phyloP scores from a whole-genome alignment of 2,888 invertebrate genomes.

The Rhimphoctona megacephalus region DNA sequence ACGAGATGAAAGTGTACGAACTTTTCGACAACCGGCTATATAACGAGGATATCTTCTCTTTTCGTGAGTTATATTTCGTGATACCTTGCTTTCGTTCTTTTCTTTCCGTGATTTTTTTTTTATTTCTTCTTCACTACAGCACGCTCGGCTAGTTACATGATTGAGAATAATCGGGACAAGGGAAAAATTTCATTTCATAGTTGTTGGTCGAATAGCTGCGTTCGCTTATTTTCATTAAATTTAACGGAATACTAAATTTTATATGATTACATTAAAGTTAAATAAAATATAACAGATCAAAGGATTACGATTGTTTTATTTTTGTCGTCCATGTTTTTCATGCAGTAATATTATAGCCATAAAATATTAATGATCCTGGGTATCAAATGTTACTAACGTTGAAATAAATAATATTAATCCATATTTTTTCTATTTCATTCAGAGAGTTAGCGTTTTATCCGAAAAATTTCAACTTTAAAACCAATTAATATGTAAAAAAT shows the following conservation, averaged over 20 bases:
- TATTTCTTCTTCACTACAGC: constrained; percentile 22
- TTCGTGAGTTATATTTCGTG: constrained; percentile 56
- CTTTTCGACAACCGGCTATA: constrained; percentile 58
- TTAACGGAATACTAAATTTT: background rate
- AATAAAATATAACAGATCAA: background rate
- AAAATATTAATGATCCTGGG: no score
- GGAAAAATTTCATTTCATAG: constrained; percentile 32
- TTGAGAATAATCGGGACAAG: constrained; percentile 45
- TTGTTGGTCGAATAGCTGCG: background rate
- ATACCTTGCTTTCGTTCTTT: constrained; percentile 6
- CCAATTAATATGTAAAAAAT: background rate
- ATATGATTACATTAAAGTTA: background rate
- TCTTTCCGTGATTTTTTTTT: constrained; percentile 23
- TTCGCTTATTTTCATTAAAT: background rate
- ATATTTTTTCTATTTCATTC: no score
- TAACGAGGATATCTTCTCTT: constrained; percentile 33
- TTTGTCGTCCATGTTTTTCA: background rate
- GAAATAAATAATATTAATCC: no score
- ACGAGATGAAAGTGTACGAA: constrained; percentile 66
- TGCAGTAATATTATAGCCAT: background rate
- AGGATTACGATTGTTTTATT: background rate
- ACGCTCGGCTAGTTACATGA: constrained; percentile 37
- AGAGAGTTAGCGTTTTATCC: background rate
- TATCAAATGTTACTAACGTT: no score
- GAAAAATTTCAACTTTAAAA: background rate